Conservation (phyloP, 1,140 invertebrate species). For the Drosophila miranda region DNA sequence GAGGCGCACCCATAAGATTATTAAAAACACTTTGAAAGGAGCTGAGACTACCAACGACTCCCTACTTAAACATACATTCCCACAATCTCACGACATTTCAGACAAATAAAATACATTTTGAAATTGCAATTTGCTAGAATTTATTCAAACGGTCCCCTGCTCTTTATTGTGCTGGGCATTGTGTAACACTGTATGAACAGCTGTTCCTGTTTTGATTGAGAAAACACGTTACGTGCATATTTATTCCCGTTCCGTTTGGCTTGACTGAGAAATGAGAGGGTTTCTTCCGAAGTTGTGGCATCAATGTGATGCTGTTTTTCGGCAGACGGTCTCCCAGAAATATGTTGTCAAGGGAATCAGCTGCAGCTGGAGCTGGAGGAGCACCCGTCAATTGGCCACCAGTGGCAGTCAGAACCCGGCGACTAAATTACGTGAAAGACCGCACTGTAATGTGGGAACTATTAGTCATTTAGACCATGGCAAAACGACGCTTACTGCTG, state of each 20-base stretch:
- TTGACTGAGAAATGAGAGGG: constrained; percentile 21
- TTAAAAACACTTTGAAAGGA: constrained; percentile 51
- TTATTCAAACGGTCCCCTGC: no score
- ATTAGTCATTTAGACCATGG: constrained; percentile 99
- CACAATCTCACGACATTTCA: constrained; percentile 21
- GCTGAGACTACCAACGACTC: constrained; percentile 20
- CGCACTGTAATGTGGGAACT: constrained; percentile 92
- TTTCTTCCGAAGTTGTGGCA: constrained; percentile 35
- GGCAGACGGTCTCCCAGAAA: constrained; percentile 1
- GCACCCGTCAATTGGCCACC: constrained; percentile 10
- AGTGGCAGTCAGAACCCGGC: constrained; percentile 15
- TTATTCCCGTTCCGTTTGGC: constrained; percentile 5
- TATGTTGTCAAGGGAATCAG: not conserved
- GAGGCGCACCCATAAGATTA: constrained; percentile 75
- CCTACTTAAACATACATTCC: constrained; percentile 39
- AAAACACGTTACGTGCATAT: constrained; percentile 15
- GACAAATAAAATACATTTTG: constrained; percentile 30
- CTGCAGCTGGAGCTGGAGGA: not conserved
- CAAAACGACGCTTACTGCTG: constrained; percentile 99
- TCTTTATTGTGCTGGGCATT: not conserved
- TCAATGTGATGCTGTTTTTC: constrained; percentile 12
- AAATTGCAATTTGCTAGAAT: no score
- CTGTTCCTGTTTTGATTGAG: constrained; percentile 12
- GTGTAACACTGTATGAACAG: constrained; percentile 28
- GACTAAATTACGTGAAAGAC: constrained; percentile 31